Base-by-base conservation (phyloP, 2,113 vertebrate species). In the Macaca nemestrina region DNA sequence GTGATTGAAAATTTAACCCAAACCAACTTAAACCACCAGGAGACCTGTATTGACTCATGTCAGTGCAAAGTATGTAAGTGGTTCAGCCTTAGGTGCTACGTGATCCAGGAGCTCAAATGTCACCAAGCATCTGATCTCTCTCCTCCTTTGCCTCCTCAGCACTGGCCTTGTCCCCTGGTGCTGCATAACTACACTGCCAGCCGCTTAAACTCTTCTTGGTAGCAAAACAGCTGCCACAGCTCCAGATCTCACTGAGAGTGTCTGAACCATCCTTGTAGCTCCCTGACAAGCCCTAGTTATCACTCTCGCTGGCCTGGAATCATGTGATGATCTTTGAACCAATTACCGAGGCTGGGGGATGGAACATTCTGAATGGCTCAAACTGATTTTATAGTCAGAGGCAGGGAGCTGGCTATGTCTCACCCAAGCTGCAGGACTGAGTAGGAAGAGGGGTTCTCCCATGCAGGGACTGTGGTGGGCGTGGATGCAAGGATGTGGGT, bases 401-500 rank as follows among this genome's bases (percentile, higher is more conserved):
- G 43, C 67, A 87, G 43, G 16, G 43, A 4, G 57, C 22, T 79
- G 18, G 32, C 20, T 30, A 14, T 25, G 20, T 45, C 0, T 82
- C 12, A 14, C 30, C 50, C 11, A 45, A 72, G 32, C 59, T 55
- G 7, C 14, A 13, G 61, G 57, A 9, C 35, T 88, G 72, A 61
- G 52, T 7, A 43, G 68, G 18, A 67, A 57, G 75, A 25, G 32
- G 68, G 23, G 6, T 64, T 10, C 3, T 6, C 22, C 13, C 6
- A 5, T 2, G 45, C 20, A 30, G 85, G 40, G 38, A 43, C 25
- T 55, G 14, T 27, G 23, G 12, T 4, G 55, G 12, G 7, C 2
- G 0, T 4, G 30, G 50, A 3, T 16, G 27, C 68, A 57, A 8
- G 17, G 23, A 57, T 22, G 9, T 20, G 10, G 57, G 2, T 16